These are phyloP conservation scores for Buphagus erythrorhynchus DNA, from an alignment of 2,797 vertebrate genomes.

Conservation along the genomic window DNA sequence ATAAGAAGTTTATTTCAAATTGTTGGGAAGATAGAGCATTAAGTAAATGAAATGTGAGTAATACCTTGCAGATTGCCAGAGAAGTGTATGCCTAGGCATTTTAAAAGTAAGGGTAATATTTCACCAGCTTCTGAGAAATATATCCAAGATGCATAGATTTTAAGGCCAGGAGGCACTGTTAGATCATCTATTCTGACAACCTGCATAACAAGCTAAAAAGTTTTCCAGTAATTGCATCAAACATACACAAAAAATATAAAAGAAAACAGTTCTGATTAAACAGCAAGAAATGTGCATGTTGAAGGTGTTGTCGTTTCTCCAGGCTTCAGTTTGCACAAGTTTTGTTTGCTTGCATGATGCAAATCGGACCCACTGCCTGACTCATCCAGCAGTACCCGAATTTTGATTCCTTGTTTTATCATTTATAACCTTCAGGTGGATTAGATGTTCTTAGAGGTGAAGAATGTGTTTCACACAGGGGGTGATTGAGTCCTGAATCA, in stretches of 20 bases:
- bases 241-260: not conserved
- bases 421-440: not conserved
- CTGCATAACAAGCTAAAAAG: conserved; percentile 61
- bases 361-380: not conserved
- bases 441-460: not conserved
- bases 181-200: conserved; percentile 61
- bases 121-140: conserved; percentile 20
- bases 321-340: conserved; percentile 15
- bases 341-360: conserved; percentile 39
- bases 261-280: conserved; percentile 65
- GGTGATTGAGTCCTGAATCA: not conserved
- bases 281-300: not conserved
- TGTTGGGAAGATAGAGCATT: conserved; percentile 10
- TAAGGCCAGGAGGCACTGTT: conserved; percentile 53
- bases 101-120: conserved; percentile 36
- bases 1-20: conserved; percentile 14
- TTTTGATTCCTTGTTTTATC: conserved; percentile 17
- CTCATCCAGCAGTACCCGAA: not conserved
- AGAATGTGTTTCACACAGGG: not conserved
- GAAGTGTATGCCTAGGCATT: conserved; percentile 34
- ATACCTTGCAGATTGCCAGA: conserved; percentile 25
- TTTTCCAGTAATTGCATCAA: conserved; percentile 59
- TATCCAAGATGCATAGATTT: conserved; percentile 43
- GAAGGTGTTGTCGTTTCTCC: not conserved
- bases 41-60: conserved; percentile 55